Evolutionary conservation across 1,140 invertebrate genomes (phyloP).

Genomic region (Cataglyphis hispanica): DNA sequence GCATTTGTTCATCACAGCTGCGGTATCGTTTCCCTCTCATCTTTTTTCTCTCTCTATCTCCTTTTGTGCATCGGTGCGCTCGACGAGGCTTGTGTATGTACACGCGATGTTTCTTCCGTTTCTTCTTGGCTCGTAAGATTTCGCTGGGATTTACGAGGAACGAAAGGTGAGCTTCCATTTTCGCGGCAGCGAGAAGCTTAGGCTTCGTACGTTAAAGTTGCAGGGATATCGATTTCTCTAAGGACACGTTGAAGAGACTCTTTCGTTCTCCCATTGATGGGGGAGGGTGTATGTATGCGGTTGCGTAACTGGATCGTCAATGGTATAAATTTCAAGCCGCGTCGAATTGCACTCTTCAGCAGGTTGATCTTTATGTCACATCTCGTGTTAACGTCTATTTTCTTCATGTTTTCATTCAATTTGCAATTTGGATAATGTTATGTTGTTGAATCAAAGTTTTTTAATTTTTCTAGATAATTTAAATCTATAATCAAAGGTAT

Average conservation of each 20-base stretch:
- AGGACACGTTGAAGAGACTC: conserved; percentile 5
- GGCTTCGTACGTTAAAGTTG: conserved; percentile 44
- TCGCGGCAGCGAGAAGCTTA: conserved; percentile 32
- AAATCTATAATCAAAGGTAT: not conserved
- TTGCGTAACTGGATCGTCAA: conserved; percentile 10
- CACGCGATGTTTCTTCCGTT: conserved; percentile 35
- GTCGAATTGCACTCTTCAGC: not conserved
- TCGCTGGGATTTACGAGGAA: conserved; percentile 52
- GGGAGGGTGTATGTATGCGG: not conserved
- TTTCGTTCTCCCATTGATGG: not conserved
- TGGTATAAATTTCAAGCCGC: conserved; percentile 12
- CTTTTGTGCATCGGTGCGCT: not conserved
- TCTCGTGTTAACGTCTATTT: not conserved
- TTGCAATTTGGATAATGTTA: not conserved
- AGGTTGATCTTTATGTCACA: not conserved
- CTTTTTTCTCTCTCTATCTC: conserved; percentile 12
- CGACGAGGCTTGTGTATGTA: conserved; percentile 2
- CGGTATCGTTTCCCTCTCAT: conserved; percentile 4
- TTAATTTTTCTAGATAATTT: not conserved
- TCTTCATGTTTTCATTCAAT: not conserved
- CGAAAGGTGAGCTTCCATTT: conserved; percentile 62
- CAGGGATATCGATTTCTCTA: conserved; percentile 51
- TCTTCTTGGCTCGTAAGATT: conserved; percentile 42
- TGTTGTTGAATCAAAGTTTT: not conserved
- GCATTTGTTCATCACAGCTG: conserved; percentile 30